Conservation (phyloP, 2,888 invertebrate species). For the Tanytarsus gracilentus region DNA sequence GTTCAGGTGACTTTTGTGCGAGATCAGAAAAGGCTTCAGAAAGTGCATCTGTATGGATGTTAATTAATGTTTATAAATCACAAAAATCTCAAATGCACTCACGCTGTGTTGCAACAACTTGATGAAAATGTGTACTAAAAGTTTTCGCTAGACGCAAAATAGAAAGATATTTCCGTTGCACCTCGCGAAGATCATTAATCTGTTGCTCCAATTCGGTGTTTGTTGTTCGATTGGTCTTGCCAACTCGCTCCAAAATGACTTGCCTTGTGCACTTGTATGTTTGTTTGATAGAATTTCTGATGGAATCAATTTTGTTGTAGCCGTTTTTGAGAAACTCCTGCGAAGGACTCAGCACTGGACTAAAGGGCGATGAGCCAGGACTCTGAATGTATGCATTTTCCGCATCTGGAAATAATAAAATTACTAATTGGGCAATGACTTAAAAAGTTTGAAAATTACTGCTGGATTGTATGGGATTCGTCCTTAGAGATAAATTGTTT, state of each 20-base stretch:
- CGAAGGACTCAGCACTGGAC: conserved; percentile 38
- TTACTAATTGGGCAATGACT: not conserved
- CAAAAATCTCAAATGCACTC: not conserved
- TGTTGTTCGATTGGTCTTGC: conserved; percentile 83
- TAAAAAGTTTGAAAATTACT: not conserved
- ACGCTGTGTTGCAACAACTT: conserved; percentile 73
- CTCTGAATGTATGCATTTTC: not conserved
- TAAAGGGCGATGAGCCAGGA: conserved; percentile 12
- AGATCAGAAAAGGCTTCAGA: conserved; percentile 92
- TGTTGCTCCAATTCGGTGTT: conserved; percentile 89
- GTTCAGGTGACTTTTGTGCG: conserved; percentile 90
- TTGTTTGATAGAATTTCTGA: conserved; percentile 95
- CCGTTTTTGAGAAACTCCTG: conserved; percentile 55
- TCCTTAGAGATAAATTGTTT: conserved; percentile 13
- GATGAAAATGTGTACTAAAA: conserved; percentile 79
- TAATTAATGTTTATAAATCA: not conserved
- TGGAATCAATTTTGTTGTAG: conserved; percentile 80
- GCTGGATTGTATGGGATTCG: conserved; percentile 9
- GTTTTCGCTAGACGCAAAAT: conserved; percentile 78
- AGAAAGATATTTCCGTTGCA: conserved; percentile 84
- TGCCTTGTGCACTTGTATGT: conserved; percentile 98
- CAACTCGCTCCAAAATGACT: conserved; percentile 89
- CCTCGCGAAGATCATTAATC: conserved; percentile 86
- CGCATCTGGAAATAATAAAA: not conserved
- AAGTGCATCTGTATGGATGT: conserved; percentile 60